A percentile compares a stretch with the other conserved stretches of the same genome.
Evolutionary conservation across 2,888 invertebrate species (phyloP).

Genomic region (Sialis lutaria): DNA sequence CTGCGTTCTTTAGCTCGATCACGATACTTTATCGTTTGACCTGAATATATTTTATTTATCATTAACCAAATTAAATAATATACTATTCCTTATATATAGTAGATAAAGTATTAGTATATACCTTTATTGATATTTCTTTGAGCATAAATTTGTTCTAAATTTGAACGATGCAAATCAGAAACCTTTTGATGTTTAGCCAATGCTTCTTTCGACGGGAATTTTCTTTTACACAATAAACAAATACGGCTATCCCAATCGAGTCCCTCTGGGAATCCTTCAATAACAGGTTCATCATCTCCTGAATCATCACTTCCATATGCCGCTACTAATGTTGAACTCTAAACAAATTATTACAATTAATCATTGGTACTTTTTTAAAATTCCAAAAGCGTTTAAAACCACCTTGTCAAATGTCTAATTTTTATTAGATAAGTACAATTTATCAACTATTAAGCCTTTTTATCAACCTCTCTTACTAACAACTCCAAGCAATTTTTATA

Average conservation of each 20-base stretch:
- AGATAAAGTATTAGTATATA: neutral
- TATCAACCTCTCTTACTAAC: too few relatives aligned
- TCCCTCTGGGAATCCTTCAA: slow-evolving; percentile 50
- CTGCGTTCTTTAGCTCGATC: slow-evolving; percentile 94
- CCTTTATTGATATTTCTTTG: slow-evolving; percentile 7
- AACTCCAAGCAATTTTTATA: too few relatives aligned
- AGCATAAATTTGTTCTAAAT: slow-evolving; percentile 32
- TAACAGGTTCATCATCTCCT: slow-evolving; percentile 31
- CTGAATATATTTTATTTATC: neutral
- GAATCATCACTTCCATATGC: slow-evolving; percentile 53
- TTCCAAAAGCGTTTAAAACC: neutral
- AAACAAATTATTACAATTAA: neutral
- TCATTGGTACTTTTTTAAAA: too few relatives aligned
- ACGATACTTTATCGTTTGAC: slow-evolving; percentile 23
- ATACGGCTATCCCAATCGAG: slow-evolving; percentile 82
- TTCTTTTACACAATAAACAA: slow-evolving; percentile 87
- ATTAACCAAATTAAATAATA: neutral
- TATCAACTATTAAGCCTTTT: too few relatives aligned
- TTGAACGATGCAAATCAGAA: slow-evolving; percentile 88
- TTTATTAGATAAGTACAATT: too few relatives aligned
- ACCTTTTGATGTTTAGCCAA: slow-evolving; percentile 80
- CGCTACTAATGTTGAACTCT: slow-evolving; percentile 41
- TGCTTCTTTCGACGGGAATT: slow-evolving; percentile 79
- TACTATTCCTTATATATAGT: neutral
- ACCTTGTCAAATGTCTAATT: neutral